A percentile compares a stretch with the other conserved stretches of the same genome.
These are phyloP conservation scores for Equus quagga DNA, from an alignment of 2,113 vertebrate genomes.

Conservation along the genomic window DNA sequence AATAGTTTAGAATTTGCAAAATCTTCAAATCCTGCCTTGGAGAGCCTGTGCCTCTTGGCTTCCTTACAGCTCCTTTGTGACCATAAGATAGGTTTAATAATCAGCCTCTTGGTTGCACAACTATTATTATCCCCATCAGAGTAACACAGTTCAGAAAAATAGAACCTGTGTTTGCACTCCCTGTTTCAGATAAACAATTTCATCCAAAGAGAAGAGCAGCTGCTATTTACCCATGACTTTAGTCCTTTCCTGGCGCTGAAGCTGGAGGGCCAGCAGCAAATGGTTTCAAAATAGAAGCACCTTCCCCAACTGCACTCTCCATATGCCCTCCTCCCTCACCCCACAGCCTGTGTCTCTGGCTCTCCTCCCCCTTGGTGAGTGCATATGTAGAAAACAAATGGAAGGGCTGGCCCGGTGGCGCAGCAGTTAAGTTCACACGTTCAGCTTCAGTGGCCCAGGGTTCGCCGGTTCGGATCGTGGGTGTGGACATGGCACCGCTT, in stretches of 20 bases:
- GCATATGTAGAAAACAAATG: background rate
- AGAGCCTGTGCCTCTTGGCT: constrained; percentile 46
- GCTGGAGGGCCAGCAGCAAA: background rate
- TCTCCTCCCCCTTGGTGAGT: background rate
- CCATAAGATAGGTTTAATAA: background rate
- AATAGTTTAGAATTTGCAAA: constrained; percentile 51
- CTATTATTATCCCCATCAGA: constrained; percentile 13
- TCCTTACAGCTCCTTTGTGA: constrained; percentile 23
- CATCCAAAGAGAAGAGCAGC: constrained; percentile 9
- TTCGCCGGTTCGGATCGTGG: no score
- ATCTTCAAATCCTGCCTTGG: constrained; percentile 4
- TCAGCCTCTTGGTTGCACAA: constrained; percentile 8
- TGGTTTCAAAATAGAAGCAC: background rate
- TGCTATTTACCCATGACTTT: background rate
- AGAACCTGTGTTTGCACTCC: background rate
- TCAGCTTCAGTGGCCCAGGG: no score
- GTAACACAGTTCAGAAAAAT: background rate
- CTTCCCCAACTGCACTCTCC: background rate
- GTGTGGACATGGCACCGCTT: no score
- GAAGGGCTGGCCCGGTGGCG: no score
- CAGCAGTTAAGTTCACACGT: no score
- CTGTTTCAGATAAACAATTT: background rate
- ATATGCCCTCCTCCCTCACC: background rate
- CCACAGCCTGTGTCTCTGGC: background rate
- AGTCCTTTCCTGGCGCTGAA: background rate